Base-by-base conservation (phyloP, 2,888 invertebrate species). In the Eustalomyia histrio region DNA sequence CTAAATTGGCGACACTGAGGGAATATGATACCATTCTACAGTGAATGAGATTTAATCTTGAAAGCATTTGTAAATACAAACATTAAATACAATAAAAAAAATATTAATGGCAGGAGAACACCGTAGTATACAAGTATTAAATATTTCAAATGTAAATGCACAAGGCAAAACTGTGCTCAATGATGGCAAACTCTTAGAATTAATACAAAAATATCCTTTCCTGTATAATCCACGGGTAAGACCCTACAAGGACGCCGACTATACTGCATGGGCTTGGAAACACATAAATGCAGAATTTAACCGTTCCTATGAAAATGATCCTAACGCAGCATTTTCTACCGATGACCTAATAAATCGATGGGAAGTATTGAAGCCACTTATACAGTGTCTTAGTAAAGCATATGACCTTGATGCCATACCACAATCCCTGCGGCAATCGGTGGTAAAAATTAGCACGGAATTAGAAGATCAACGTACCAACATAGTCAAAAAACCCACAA, bases 281-380 rank as follows among this genome's bases (percentile, higher is more conserved):
- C 67, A 78, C 12, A 84, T 85, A 33, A 80, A 84, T 35, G 47
- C 68, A 1, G 73, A 73, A 6, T 83, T 85, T 21, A 85, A 85
- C 67, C 61, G 63, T 1, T 76, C 55, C 12, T 85, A 85, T 53
- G 71, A 61, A 6, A 82, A 71, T 18, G 69, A 80, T 12, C 74
- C 76, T 4, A 67, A 52, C 12, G 47, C 80, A 0, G 83, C 80
- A 0, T 88, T 86, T 29, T 74, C 84, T 0, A 72, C 76, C 7
- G 72, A 63, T 14, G 84, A 87, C 2, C 73, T 88, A n/a, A 78
- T 83, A 16, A 61, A 82, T 24, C 86, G 88, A 1, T 88, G 89
- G 88, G 58, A 83, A 1, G 50, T 75, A 1, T 35, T 88, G 3
- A 83, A 83, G 4, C 85, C 86, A 0, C 73, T 87, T 0, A 84